Base-by-base conservation (phyloP, 35 echinoderm and acorn worm genomes). In the Stichopus chloronotus region DNA sequence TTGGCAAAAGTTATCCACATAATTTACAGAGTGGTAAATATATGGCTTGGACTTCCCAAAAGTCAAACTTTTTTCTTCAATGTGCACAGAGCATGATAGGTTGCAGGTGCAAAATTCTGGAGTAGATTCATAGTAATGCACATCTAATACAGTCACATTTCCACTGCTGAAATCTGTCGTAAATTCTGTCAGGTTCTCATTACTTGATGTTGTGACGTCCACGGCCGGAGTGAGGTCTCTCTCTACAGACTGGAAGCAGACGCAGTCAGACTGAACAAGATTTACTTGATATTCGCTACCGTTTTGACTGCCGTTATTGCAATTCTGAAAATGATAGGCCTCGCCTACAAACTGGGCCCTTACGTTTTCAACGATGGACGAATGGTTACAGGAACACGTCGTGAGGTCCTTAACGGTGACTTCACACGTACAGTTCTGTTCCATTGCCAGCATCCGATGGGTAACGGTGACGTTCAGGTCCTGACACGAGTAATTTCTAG, bases 401-500 rank as follows among this genome's bases (percentile, higher is more conserved):
- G 69, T 21, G 0, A 74, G 13, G 22, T 21, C 14, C 8, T 14
- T 7, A 74, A 5, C 6, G 22, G 4, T n/a, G 69, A 20, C 4
- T 19, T 19, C 5, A 59, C 94, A 94, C 14, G 81, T 60, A 57
- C 94, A 94, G 53, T 74, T 43, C 5, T 58, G 78, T 7, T 76
- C 13, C 4, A 93, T 20, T 4, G 57, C 17, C 4, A 93, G 25
- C 14, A 17, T 25, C 52, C 90, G 79, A 43, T 93, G 87, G 10
- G 78, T 91, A 6, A 96, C 87, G 5, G 92, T 96, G 20, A 72
- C 78, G 14, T 76, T 84, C 0, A 93, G 22, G 52, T 61, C 78
- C 20, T 53, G n/a, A 80, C 95, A 96, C 53, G 84, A 81, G 77
- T 96, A 96, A 52, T 92, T 89, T 59, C 90, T 59, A 5, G 57